Evolutionary conservation across 2,113 vertebrate genomes (phyloP).

Genomic region (Chionis minor): DNA sequence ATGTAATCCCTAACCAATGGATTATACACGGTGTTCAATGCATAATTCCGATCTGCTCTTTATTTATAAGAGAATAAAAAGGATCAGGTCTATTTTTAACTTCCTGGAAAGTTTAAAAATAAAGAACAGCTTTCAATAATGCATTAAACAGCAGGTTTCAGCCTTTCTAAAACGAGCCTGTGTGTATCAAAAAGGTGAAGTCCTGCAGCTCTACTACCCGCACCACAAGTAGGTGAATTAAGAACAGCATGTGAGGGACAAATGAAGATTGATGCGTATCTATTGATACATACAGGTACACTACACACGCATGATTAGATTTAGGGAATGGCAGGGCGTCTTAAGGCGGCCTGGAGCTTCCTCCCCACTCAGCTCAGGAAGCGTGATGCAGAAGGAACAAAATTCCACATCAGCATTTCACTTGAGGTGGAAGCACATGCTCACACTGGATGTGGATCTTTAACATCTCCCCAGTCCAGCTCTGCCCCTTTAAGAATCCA

Average conservation of each 20-base stretch:
- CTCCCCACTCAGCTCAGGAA: not conserved
- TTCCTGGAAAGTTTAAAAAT: conserved; percentile 54
- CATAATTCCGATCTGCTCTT: conserved; percentile 21
- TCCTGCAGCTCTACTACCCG: not conserved
- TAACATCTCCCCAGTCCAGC: not conserved
- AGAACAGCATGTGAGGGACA: not conserved
- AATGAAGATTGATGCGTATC: not conserved
- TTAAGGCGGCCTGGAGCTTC: not conserved
- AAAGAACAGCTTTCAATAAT: conserved; percentile 48
- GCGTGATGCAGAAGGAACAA: not conserved
- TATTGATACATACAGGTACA: not conserved
- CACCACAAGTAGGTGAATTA: not conserved
- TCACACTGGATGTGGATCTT: too few species aligned
- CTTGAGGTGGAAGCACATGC: too few species aligned
- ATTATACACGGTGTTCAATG: conserved; percentile 49
- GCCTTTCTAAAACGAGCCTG: not conserved
- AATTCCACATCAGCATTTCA: not conserved
- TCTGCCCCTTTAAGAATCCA: not conserved
- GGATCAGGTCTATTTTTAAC: conserved; percentile 62
- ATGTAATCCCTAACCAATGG: conserved; percentile 22
- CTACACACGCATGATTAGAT: accelerated
- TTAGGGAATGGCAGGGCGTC: not conserved
- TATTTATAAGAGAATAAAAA: conserved; percentile 46
- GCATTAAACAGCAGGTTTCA: conserved; percentile 28
- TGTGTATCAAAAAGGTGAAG: not conserved